phyloP scores from a whole-genome alignment of 2,113 vertebrate genomes.

The Leucoraja erinaceus region DNA sequence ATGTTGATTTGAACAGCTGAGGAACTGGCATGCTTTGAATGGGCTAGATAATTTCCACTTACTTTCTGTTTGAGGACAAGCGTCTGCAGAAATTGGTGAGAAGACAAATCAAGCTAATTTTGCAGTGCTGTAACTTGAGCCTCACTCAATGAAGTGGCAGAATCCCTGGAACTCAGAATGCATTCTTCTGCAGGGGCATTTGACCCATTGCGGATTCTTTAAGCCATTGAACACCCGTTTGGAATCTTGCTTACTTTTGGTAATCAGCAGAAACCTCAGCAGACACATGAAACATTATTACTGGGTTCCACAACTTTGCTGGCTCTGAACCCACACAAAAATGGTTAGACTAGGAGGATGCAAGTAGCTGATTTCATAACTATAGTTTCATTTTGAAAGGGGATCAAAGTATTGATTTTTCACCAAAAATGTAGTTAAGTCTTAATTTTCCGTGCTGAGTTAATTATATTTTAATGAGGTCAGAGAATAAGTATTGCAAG shows the following conservation, averaged over 20 bases:
- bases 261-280: slow-evolving; percentile 1
- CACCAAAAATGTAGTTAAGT: background rate
- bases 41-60: background rate
- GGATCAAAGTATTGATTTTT: background rate
- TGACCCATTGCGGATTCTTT: background rate
- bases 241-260: background rate
- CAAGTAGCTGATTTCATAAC: background rate
- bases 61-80: background rate
- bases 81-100: background rate
- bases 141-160: background rate
- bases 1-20: background rate
- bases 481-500: background rate
- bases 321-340: background rate
- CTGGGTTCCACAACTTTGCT: background rate
- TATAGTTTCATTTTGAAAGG: background rate
- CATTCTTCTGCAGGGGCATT: slow-evolving; percentile 1
- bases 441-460: background rate
- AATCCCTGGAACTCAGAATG: background rate
- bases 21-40: background rate
- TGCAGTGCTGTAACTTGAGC: slow-evolving; percentile 6
- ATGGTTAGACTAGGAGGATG: background rate
- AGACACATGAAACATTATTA: background rate
- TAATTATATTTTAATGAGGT: background rate
- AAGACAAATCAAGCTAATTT: slow-evolving; percentile 9
- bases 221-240: background rate